Conservation (phyloP, 2,113 vertebrate species). For the Pycnonotus jocosus region DNA sequence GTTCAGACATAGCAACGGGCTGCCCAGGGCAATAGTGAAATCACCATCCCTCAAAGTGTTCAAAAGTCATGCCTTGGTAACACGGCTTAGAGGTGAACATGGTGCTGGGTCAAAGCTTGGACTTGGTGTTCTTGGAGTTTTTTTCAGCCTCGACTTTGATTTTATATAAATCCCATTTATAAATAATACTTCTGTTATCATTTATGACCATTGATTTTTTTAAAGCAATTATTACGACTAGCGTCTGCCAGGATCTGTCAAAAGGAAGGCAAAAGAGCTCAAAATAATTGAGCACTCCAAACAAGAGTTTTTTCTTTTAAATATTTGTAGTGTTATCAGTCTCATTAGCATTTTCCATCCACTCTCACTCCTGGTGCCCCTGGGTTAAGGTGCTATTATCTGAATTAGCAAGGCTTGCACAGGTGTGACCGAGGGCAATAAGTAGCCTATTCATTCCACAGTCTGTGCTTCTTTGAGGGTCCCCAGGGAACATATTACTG, state of each 20-base stretch:
- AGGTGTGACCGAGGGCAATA: slow-evolving; percentile 31
- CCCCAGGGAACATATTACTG: slow-evolving; percentile 42
- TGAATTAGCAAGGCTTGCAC: slow-evolving; percentile 4
- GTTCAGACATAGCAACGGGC: not conserved
- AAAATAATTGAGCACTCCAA: not conserved
- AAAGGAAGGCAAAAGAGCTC: not conserved
- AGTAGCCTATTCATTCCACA: slow-evolving; percentile 48
- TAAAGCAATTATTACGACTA: not conserved
- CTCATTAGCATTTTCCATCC: slow-evolving; percentile 14
- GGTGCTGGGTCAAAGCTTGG: not conserved
- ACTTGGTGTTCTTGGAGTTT: not conserved
- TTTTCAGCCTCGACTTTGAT: not conserved
- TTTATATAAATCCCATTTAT: not conserved
- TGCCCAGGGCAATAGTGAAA: not conserved
- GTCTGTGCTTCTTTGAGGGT: slow-evolving; percentile 14
- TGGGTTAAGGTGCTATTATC: slow-evolving; percentile 31
- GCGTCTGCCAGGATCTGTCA: not conserved
- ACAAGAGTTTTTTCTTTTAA: not conserved
- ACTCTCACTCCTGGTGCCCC: not conserved
- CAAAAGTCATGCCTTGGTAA: not conserved
- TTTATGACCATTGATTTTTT: not conserved
- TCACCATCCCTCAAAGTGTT: not conserved
- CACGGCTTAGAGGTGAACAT: not conserved
- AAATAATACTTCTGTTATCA: not conserved
- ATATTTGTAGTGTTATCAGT: slow-evolving; percentile 15